Evolutionary conservation across 2,113 vertebrate genomes (phyloP).

Genomic region (Rhinopomastus cyanomelas): DNA sequence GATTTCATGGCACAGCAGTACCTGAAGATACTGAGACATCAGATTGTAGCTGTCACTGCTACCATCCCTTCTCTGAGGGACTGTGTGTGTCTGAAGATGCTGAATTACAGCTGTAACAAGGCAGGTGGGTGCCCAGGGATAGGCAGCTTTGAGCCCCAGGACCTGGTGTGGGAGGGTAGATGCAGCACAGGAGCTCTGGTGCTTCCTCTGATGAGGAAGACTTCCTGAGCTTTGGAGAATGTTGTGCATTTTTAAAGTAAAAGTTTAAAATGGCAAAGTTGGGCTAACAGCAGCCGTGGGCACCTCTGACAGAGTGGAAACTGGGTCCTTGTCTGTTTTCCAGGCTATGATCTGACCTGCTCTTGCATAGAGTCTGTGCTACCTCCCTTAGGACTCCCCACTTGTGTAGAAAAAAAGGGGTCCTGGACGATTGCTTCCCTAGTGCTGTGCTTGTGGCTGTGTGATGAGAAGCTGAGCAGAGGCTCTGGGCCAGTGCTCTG

Average conservation of each 20-base stretch:
- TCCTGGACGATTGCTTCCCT: no score
- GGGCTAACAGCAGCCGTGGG: not conserved
- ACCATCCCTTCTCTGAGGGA: not conserved
- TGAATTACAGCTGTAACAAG: not conserved
- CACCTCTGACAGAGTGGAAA: fast-evolving
- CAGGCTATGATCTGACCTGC: not conserved
- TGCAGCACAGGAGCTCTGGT: not conserved
- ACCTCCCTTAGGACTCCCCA: no score
- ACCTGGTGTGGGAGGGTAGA: not conserved
- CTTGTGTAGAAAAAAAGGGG: no score
- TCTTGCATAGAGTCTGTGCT: no score
- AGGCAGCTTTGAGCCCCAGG: not conserved
- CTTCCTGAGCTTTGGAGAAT: not conserved
- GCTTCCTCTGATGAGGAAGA: not conserved
- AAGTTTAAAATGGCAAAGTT: not conserved
- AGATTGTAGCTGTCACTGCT: not conserved
- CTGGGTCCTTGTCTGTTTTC: not conserved
- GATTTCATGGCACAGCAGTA: no score
- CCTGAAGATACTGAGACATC: no score
- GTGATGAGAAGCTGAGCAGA: no score
- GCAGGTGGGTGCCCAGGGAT: not conserved
- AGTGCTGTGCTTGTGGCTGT: no score
- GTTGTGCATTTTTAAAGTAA: not conserved
- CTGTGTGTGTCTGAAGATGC: not conserved
- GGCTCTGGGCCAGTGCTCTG: no score